These are phyloP conservation scores for Odontamblyopus lacepedii DNA, from an alignment of 2,797 vertebrate species.

Conservation along the genomic window DNA sequence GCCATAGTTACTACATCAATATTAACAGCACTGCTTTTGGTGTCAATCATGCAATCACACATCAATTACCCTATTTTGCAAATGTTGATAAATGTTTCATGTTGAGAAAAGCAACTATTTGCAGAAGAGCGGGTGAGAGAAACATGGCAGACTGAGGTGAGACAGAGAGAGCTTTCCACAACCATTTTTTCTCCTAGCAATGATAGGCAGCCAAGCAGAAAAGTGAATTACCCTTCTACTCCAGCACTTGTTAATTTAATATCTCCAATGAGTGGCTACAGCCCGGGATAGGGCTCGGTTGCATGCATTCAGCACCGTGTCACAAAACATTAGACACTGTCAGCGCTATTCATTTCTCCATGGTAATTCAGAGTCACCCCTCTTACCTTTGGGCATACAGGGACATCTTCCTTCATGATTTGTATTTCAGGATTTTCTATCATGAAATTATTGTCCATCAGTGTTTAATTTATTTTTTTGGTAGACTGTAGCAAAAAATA, in stretches of 20 bases:
- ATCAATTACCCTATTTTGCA: constrained; percentile 18
- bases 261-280: constrained; percentile 90
- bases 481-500: constrained; percentile 16
- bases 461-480: constrained; percentile 59
- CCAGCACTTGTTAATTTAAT: constrained; percentile 98
- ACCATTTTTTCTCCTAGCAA: constrained; percentile 76
- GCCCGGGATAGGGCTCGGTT: constrained; percentile 77
- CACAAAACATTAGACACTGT: constrained; percentile 92
- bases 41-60: constrained; percentile 15
- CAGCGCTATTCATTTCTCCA: constrained; percentile 85
- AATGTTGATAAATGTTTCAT: constrained; percentile 11
- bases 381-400: constrained; percentile 57
- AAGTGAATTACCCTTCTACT: constrained; percentile 97
- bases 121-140: constrained; percentile 14
- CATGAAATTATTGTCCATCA: constrained; percentile 65
- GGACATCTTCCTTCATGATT: constrained; percentile 61
- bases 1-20: constrained; percentile 19
- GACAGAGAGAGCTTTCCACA: constrained; percentile 70
- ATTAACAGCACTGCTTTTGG: constrained; percentile 2
- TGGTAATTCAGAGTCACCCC: constrained; percentile 81
- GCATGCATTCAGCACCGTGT: constrained; percentile 88
- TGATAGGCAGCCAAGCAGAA: constrained; percentile 94
- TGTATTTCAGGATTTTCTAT: constrained; percentile 63
- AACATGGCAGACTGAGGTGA: constrained; percentile 32
- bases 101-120: constrained; percentile 20